phyloP scores from a whole-genome alignment of 1,140 invertebrate species.

The Brachionus koreanus region DNA sequence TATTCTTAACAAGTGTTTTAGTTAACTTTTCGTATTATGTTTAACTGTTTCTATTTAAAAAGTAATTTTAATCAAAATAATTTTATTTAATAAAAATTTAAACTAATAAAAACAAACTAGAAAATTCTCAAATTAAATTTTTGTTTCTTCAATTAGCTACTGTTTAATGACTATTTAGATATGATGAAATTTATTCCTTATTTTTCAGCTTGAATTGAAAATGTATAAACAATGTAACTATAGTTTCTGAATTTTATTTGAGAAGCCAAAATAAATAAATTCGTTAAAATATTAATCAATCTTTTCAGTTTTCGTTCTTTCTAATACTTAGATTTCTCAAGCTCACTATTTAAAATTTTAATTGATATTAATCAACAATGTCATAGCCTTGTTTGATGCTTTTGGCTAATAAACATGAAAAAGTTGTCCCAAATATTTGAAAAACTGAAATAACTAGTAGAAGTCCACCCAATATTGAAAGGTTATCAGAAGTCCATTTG shows the following conservation, averaged over 20 bases:
- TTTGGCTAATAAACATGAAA: conserved; percentile 28
- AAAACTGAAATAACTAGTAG: not conserved
- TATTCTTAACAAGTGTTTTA: not conserved
- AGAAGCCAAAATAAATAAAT: not conserved
- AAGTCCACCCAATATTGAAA: conserved; percentile 7
- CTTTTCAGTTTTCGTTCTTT: not conserved
- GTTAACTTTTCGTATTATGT: not conserved
- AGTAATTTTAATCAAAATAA: not conserved
- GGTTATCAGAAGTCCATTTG: conserved; percentile 15
- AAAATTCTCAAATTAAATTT: not conserved
- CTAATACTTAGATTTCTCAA: not conserved
- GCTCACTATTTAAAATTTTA: not conserved
- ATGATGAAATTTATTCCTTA: not conserved
- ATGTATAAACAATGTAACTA: conserved; percentile 38
- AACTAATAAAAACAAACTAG: not conserved
- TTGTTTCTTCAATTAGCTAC: not conserved
- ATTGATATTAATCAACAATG: conserved; percentile 3
- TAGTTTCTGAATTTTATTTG: conserved; percentile 16
- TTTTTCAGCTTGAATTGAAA: not conserved
- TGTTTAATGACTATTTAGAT: conserved; percentile 2
- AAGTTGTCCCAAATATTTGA: conserved; percentile 40
- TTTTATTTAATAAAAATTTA: not conserved
- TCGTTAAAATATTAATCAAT: not conserved
- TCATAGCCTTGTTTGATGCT: conserved; percentile 43
- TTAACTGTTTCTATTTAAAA: not conserved